A percentile compares a stretch with the other conserved stretches of the same genome.
phyloP scores from a whole-genome alignment of 1,140 invertebrate species.

The Anastatus disparis region DNA sequence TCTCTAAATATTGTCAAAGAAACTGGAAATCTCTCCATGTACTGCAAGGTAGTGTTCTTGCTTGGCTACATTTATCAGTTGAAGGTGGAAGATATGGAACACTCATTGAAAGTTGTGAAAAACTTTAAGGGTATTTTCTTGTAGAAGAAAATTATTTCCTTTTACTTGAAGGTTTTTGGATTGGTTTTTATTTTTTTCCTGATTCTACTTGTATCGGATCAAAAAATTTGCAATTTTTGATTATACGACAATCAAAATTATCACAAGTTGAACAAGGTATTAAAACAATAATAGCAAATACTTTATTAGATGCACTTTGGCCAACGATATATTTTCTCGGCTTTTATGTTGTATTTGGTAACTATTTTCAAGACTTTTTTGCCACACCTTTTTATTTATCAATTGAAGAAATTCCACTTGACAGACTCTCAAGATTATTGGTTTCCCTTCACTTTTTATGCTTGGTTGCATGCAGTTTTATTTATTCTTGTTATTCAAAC shows the following conservation, averaged over 20 bases:
- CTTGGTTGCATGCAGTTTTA: conserved; percentile 75
- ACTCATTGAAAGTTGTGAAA: conserved; percentile 56
- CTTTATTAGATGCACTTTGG: conserved; percentile 69
- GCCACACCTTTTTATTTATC: conserved; percentile 44
- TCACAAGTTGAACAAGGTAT: conserved; percentile 72
- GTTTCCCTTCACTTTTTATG: conserved; percentile 70
- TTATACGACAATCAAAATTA: conserved; percentile 75
- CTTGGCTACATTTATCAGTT: conserved; percentile 73
- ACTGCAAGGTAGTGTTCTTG: conserved; percentile 69
- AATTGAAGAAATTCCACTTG: conserved; percentile 65
- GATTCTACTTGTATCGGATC: conserved; percentile 66
- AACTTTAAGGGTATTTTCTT: conserved; percentile 56
- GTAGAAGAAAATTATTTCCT: conserved; percentile 71
- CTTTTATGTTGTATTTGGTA: conserved; percentile 71
- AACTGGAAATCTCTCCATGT: too few species aligned
- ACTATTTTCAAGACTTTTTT: conserved; percentile 55
- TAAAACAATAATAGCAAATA: conserved; percentile 67
- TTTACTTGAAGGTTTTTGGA: conserved; percentile 74
- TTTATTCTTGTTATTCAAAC: conserved; percentile 75
- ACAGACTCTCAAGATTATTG: conserved; percentile 66
- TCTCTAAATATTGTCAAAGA: too few species aligned
- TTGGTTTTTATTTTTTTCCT: conserved; percentile 75
- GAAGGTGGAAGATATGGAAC: conserved; percentile 67
- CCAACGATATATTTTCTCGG: conserved; percentile 72
- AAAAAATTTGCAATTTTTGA: conserved; percentile 68